Base-by-base conservation (phyloP, 2,797 vertebrate genomes). In the Taeniopygia guttata region DNA sequence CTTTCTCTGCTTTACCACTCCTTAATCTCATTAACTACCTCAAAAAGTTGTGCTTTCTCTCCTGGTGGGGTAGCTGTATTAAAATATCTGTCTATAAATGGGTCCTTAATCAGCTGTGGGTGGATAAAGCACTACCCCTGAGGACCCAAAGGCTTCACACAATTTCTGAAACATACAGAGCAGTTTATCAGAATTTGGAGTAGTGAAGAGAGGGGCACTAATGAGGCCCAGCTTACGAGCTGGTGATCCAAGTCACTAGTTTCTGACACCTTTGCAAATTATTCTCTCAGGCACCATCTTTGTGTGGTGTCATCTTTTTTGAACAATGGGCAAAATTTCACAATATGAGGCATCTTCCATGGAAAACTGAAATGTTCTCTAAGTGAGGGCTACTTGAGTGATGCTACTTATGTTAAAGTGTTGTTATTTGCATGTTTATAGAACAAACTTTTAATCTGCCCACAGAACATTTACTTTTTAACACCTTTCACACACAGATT, bases 21-120 rank as follows among this genome's bases (percentile, higher is more conserved):
- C 43, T 96, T 96, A 94, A 92, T 90, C 63, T 95, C 70, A 90
- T 91, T 93, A 90, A 16, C 32, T 94, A 63, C 32, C 59, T 93
- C 63, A 82, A 89, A 74, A 96, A 83, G 11, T 81, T 62, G 32
- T 42, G 49, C 56, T 73, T 66, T 83, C 62, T 93, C 63, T 88
- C 95, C 49, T 38, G 27, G 29, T 87, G 32, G 42, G 59, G 38
- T 72, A 74, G 19, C 20, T 80, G 23, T 80, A 51, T 82, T 93
- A 72, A 72, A 88, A 74, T 77, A 59, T 84, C 59, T 76, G 25
- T 56, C 54, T 90, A 69, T 81, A 92, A 84, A 85, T 81, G 78
- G 23, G 18, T 55, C 16, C 66, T 73, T 75, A 93, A 80, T 74
- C 52, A 92, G 13, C 75, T 88, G 30, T 2, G 13, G 36, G 32